Evolutionary conservation across 2,888 invertebrate species (phyloP), one percentile per base, ranked within the genome.

Genomic region (Dicranocentrus wangi): DNA sequence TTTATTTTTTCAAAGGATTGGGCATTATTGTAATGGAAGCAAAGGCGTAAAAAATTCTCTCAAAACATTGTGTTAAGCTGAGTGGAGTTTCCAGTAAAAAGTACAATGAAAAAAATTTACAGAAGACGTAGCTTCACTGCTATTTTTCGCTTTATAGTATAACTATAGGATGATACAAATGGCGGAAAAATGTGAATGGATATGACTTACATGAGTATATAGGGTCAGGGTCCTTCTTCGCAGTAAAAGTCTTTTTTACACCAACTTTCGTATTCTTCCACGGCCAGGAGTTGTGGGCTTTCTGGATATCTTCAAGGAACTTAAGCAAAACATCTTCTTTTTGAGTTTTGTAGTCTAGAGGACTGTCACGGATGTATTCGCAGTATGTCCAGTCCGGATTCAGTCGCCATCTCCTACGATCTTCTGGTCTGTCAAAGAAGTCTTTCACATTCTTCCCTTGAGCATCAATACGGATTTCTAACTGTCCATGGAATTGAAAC

Each of bases 391-490:
- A 86, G 43, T 86, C 85, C 2, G 86, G 86, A 77, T 86, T 84
- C 10, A 86, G 58, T 66, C 80, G 81, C 86, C 86, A 86, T 47
- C 76, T 82, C 23, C 85, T 76, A 5, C 60, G 80, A 39, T 83
- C 83, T 25, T 51, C 43, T 0, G 79, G 58, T 27, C 23, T 77
- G 51, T 83, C 83, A 55, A 83, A 82, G 53, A 53, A 81, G 17
- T 72, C 65, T 1, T 77, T 82, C 5, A 83, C 77, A 87, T 92
- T 92, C 88, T 94, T 87, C 94, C 93, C 86, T 95, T 93, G 89
- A 96, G 96, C 88, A 94, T 87, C 92, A 92, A 88, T 94, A 87
- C 94, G 93, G 86, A 96, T 93, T 89, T 96, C 96, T 88, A 95
- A 93, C 73, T 93, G 93, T 3, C 95, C 93, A 87, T 93, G 91